Base-by-base conservation (phyloP, 2,113 vertebrate genomes). In the Dicerorhinus sumatrensis region DNA sequence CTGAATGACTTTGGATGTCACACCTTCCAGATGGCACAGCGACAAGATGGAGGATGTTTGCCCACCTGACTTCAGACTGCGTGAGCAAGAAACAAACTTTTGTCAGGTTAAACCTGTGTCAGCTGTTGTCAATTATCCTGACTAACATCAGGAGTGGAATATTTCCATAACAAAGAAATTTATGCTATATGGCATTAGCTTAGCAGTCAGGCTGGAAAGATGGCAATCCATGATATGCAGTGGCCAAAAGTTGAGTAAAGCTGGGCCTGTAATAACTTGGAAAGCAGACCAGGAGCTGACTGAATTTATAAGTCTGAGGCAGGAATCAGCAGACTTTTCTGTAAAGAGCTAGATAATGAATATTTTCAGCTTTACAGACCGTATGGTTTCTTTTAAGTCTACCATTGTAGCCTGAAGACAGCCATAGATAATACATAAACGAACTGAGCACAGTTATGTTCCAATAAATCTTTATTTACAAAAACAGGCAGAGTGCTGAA, bases 381-480 rank as follows among this genome's bases (percentile, higher is more conserved):
- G 27, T 36, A 27, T 23, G 39, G 29, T 65, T 67, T 90, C 46
- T 58, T 90, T 81, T 20, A 36, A 6, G 18, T 82, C 46, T 90
- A 29, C 89, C 33, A 6, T 0, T 67, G 20, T n/a, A 54, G 33
- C 2, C 2, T 13, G 33, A 85, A 92, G 77, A 80, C 31, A 70
- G 62, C 65, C 72, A 39, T 1, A 72, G 46, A 67, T 4, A 65
- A 46, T 36, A 86, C 17, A 5, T 62, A 89, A 94, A 93, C 2
- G 0, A 65, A 39, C 58, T 36, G 56, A 89, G 16, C 31, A 8
- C 5, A 39, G 23, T 31, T 96, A 14, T 63, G 36, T 25, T 67
- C 81, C 90, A 94, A 33, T 65, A 80, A 86, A 76, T 77, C 56
- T 91, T 94, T 80, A 92, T 69, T 96, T 76, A 69, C 46, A 94